Evolutionary conservation across 2,113 vertebrate species (phyloP), one percentile per base, ranked within the genome.

Genomic region (Meles meles): DNA sequence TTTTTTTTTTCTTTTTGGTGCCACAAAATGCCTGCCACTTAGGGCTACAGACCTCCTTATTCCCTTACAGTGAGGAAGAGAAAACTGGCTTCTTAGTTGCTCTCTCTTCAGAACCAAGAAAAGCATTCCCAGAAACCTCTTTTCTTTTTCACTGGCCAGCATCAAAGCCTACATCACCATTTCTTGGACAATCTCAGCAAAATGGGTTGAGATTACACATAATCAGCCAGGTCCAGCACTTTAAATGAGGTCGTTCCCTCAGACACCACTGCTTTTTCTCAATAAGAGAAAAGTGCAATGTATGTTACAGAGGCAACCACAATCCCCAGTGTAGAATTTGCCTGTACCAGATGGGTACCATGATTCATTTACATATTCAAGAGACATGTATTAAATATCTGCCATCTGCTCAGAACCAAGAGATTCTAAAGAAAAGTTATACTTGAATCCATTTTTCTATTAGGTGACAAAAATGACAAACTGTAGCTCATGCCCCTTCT

Each of bases 351-450:
- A 96, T 94, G 97, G 92, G 69, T 69, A 44, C 82, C 31, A 39
- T 97, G 96, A 97, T 96, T 98, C 95, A 97, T 14, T 83, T 71
- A 96, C 92, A 97, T 67, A 96, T 82, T 96, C 79, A 74, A 95
- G 92, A 95, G 85, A 84, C 59, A 15, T 86, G 85, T 89, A 84
- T 94, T 95, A 97, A 95, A 96, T 95, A 80, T 93, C 80, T 96
- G 20, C 92, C 93, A 94, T 98, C 96, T 98, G 96, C 72, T 97
- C 79, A 94, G 92, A 97, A 87, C 61, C 74, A 93, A 92, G 82
- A 93, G 74, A 93, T 34, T 97, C 77, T 94, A 90, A 93, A 94
- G 97, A 91, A 92, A 96, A 98, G 93, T 91, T 94, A 74, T 21
- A 57, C 27, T 44, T 6, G 65, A 89, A 93, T 90, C 72, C 44